A percentile compares a stretch with the other conserved stretches of the same genome.
Conservation (phyloP, 30 jellyfish, hydroid and myxozoan species). For the Hydractinia echinata region DNA sequence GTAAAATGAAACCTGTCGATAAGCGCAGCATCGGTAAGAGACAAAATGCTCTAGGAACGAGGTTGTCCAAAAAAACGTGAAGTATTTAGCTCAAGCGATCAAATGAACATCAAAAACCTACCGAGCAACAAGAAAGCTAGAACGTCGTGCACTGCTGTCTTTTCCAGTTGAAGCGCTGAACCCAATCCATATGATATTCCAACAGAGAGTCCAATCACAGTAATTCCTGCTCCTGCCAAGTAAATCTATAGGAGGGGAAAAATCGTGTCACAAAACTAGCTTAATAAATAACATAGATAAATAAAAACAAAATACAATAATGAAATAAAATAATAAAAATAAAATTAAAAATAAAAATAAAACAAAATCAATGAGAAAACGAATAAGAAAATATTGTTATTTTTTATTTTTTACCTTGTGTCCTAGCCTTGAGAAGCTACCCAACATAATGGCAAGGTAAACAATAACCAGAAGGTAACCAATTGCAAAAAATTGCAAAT, state of each 20-base stretch:
- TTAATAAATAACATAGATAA: background rate
- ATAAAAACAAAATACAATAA: background rate
- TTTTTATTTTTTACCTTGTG: conserved; percentile 46
- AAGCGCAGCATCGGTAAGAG: too few relatives aligned
- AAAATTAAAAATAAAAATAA: too few relatives aligned
- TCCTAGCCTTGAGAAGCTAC: conserved; percentile 51
- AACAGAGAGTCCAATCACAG: conserved; percentile 62
- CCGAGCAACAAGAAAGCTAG: conserved; percentile 78
- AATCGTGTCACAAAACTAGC: background rate
- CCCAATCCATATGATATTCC: conserved; percentile 78
- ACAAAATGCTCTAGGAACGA: too few relatives aligned
- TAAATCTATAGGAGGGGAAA: conserved; percentile 35
- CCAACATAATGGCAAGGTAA: conserved; percentile 71
- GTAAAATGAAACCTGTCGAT: too few relatives aligned
- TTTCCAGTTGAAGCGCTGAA: conserved; percentile 60
- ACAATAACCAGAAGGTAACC: conserved; percentile 77
- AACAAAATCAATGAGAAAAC: too few relatives aligned
- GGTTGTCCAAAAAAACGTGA: too few relatives aligned
- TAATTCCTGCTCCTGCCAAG: conserved; percentile 68
- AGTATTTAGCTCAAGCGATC: too few relatives aligned
- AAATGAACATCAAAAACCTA: background rate
- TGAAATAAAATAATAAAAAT: background rate
- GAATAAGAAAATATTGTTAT: too few relatives aligned
- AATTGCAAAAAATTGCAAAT: conserved; percentile 42
- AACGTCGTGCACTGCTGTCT: conserved; percentile 73